phyloP scores from a whole-genome alignment of 1,140 invertebrate genomes.

The Drosophila watanabei region DNA sequence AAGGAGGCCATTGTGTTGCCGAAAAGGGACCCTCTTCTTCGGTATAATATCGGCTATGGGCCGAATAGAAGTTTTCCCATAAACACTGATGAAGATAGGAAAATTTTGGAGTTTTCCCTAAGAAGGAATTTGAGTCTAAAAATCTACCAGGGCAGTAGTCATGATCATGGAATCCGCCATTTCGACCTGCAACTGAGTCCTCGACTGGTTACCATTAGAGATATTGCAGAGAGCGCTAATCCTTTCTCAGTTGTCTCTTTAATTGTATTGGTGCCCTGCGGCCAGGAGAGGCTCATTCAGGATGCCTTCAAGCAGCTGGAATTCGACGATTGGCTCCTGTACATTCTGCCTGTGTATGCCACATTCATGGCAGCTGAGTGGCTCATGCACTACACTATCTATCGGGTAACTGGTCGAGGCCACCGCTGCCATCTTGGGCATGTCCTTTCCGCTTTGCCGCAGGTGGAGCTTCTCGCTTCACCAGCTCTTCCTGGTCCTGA shows the following conservation, averaged over 20 bases:
- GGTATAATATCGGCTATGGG: not conserved
- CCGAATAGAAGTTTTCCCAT: not conserved
- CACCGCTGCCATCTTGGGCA: conserved; percentile 35
- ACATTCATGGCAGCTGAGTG: conserved; percentile 28
- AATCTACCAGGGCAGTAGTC: not conserved
- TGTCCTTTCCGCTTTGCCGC: conserved; percentile 13
- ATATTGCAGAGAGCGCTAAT: not conserved
- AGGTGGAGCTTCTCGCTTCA: conserved; percentile 14
- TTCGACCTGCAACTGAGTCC: conserved; percentile 4
- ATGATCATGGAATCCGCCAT: accelerated
- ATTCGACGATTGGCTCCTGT: not conserved
- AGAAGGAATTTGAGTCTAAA: conserved; percentile 4
- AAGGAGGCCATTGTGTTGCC: not conserved
- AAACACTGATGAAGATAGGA: not conserved
- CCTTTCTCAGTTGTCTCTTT: not conserved
- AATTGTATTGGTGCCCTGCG: conserved; percentile 46
- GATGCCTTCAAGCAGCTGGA: conserved; percentile 20
- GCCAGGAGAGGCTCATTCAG: not conserved
- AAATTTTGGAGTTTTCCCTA: conserved; percentile 4
- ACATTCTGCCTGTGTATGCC: conserved; percentile 29
- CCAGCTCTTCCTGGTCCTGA: conserved; percentile 45
- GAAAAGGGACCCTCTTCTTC: not conserved
- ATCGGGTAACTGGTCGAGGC: not conserved
- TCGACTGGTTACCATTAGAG: not conserved
- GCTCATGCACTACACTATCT: conserved; percentile 1